Evolutionary conservation across 1,140 invertebrate genomes (phyloP).

Genomic region (Bombus affinis): DNA sequence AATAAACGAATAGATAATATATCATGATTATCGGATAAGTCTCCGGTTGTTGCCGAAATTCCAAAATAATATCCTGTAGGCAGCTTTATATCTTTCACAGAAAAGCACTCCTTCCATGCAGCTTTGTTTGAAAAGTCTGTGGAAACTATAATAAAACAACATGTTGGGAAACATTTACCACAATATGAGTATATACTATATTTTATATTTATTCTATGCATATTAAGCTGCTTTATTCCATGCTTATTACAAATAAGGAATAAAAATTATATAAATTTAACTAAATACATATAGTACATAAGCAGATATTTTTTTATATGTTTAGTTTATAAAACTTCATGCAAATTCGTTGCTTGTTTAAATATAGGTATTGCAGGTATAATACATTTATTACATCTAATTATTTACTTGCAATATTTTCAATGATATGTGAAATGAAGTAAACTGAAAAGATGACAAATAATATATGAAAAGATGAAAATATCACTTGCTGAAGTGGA

Average conservation of each 20-base stretch:
- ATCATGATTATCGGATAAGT: conserved; percentile 98
- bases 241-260: not conserved
- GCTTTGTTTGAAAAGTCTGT: conserved; percentile 96
- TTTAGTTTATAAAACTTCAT: conserved; percentile 14
- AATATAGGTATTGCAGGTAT: not conserved
- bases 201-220: not conserved
- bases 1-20: conserved; percentile 95
- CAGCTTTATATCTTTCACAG: conserved; percentile 93
- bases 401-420: not conserved
- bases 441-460: conserved; percentile 10
- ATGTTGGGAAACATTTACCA: not conserved
- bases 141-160: conserved; percentile 86
- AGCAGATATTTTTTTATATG: conserved; percentile 5
- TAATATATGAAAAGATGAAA: conserved; percentile 37
- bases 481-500: conserved; percentile 41
- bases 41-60: conserved; percentile 97
- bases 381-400: not conserved
- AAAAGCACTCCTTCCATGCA: conserved; percentile 97
- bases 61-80: conserved; percentile 98
- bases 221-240: not conserved
- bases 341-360: not conserved
- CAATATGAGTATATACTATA: not conserved
- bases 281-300: not conserved
- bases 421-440: not conserved
- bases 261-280: not conserved